Percentiles rank a stretch among this genome's conserved stretches.
These are phyloP conservation scores for Peucedramus taeniatus DNA, from an alignment of 2,113 vertebrate genomes.

Conservation along the genomic window DNA sequence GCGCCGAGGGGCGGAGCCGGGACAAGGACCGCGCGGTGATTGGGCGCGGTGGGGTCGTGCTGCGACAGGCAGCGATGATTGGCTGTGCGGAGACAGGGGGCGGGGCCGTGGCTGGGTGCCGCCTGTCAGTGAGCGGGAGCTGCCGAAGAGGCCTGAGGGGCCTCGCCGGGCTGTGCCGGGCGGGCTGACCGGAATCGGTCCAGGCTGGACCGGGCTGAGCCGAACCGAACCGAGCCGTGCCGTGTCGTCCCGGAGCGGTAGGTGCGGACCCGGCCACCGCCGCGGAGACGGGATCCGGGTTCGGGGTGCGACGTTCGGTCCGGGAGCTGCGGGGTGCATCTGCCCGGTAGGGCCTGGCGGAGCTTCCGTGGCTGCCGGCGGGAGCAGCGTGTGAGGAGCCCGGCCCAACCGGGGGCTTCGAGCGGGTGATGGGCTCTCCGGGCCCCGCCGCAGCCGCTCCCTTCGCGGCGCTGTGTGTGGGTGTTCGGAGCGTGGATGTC, in stretches of 20 bases:
- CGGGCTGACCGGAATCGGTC: neutral
- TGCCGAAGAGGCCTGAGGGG: neutral
- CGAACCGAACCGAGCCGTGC: neutral
- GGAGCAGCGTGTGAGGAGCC: neutral
- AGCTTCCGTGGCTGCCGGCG: neutral
- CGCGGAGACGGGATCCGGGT: neutral
- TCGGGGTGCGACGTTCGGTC: too few relatives aligned
- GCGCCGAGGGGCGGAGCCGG: neutral
- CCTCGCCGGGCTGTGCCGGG: neutral
- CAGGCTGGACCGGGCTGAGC: neutral
- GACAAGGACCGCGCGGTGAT: neutral
- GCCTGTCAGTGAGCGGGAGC: neutral
- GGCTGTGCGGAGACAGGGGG: neutral
- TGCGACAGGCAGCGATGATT: rapidly evolving
- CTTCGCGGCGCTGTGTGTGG: neutral
- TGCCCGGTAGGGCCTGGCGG: neutral
- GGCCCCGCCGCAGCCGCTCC: neutral
- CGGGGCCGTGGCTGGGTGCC: neutral
- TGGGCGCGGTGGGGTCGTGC: rapidly evolving
- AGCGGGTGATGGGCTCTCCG: neutral
- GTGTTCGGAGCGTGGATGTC: neutral
- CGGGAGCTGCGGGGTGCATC: neutral
- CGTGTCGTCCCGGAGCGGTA: neutral
- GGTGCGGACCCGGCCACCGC: neutral
- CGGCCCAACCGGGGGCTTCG: neutral